Percentiles rank a stretch among this genome's conserved stretches.
Conservation (phyloP, 92 coral and sea anemone genomes). For the Hydrozoanthus gracilis region DNA sequence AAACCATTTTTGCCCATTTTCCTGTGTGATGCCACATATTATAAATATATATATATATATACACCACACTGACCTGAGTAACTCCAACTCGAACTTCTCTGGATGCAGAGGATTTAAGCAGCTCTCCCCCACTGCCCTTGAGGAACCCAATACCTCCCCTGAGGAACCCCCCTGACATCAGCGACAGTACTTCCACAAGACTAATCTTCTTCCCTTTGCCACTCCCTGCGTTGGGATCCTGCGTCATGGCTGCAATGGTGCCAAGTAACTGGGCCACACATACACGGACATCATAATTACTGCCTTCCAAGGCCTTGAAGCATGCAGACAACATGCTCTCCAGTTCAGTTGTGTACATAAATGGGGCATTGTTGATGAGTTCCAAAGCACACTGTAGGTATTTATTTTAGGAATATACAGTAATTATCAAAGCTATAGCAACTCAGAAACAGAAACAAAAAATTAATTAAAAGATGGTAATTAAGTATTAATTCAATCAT, state of each 20-base stretch:
- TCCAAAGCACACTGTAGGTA: conserved; percentile 86
- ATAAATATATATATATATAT: no score
- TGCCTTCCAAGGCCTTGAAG: conserved; percentile 90
- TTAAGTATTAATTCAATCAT: no score
- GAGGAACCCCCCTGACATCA: conserved; percentile 96
- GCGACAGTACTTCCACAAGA: conserved; percentile 85
- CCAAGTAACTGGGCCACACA: conserved; percentile 92
- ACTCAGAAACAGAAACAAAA: no score
- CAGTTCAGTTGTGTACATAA: conserved; percentile 87
- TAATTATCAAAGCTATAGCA: no score
- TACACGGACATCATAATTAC: conserved; percentile 97
- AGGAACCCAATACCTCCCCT: conserved; percentile 99
- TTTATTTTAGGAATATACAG: no score
- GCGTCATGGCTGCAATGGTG: conserved; percentile 90
- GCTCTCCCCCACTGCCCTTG: conserved; percentile 93
- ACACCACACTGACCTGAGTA: conserved; percentile 79
- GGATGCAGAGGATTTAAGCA: conserved; percentile 87
- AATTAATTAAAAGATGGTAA: no score
- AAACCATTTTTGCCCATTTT: no score
- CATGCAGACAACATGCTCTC: conserved; percentile 89
- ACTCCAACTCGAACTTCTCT: conserved; percentile 99
- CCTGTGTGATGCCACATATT: no score
- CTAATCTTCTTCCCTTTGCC: conserved; percentile 71
- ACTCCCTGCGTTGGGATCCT: conserved; percentile 73
- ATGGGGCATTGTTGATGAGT: conserved; percentile 90